Base-by-base conservation (phyloP, 1,140 invertebrate species). In the Drosophila lini region DNA sequence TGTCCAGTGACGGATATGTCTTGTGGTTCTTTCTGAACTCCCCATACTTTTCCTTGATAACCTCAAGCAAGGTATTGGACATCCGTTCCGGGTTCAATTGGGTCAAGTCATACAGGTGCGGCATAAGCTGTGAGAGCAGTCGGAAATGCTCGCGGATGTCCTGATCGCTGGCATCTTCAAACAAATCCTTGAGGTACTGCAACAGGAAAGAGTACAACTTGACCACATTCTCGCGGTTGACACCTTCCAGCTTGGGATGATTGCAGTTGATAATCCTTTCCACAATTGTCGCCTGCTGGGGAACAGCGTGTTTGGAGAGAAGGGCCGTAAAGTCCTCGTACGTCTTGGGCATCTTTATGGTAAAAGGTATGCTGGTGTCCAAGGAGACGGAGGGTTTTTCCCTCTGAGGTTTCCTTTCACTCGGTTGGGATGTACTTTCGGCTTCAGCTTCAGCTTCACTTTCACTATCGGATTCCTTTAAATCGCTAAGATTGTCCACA, bases 201-300 rank as follows among this genome's bases (percentile, higher is more conserved):
- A 98, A 85, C 55, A 98, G 81, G 82, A 96, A 95, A 1, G 94
- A 94, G 91, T 96, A 97, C 10, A 98, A 91, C 77, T 94, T 94
- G 34, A 95, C 94, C 31, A 98, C 93, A 88, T 96, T 95, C 48
- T 95, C 94, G 91, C 96, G 97, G 83, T 98, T 98, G 13, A 94
- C 94, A 73, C 95, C 94, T 19, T 94, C 94, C 47, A 97, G 91
- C 86, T 96, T 96, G 38, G 95, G 96, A 92, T 98, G 96, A 93
- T 97, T 96, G 77, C 95, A 96, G 93, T 97, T 97, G 45, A 98
- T 96, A 75, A 98, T 95, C 80, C 97, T 94, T 76, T 97, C 95
- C 53, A 98, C 80, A 10, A 98, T 95, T 8, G 95, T 93, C 3
- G 94, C 92, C 74, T 97, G 95, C 77, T 97, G 95, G 73, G 96